These are phyloP conservation scores for Psittacula echo DNA, from an alignment of 2,797 vertebrate genomes.

Conservation along the genomic window DNA sequence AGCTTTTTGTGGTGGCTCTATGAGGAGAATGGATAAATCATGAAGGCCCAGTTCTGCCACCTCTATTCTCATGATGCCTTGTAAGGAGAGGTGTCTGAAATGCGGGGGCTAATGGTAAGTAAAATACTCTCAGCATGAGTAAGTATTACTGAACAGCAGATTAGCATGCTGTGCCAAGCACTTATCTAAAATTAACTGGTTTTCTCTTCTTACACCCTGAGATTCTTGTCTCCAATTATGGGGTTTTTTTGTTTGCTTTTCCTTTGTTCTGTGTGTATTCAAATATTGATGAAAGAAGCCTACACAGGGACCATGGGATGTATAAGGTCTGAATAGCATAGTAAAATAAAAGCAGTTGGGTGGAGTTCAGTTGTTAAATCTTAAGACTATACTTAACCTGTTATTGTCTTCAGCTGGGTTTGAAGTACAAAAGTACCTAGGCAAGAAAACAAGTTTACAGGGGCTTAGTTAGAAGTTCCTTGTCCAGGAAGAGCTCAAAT, in stretches of 20 bases:
- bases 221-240: background rate
- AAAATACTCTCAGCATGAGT: background rate
- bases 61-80: background rate
- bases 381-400: background rate
- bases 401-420: background rate
- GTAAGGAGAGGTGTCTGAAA: background rate
- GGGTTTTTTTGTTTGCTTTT: background rate
- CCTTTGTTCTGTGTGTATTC: background rate
- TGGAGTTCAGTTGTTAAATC: slow-evolving; percentile 23
- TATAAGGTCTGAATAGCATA: background rate
- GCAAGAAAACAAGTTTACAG: slow-evolving; percentile 34
- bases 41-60: background rate
- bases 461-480: background rate
- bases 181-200: slow-evolving; percentile 10
- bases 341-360: slow-evolving; percentile 23
- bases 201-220: background rate
- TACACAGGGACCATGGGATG: background rate
- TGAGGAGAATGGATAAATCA: slow-evolving; percentile 18
- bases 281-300: slow-evolving; percentile 3
- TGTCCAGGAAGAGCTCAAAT: slow-evolving; percentile 25
- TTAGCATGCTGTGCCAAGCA: background rate
- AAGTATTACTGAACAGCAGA: background rate
- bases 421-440: slow-evolving; percentile 2
- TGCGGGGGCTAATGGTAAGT: rapidly evolving
- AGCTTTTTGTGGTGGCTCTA: background rate